Evolutionary conservation across 1,140 invertebrate genomes (phyloP).

Genomic region (Magallana gigas): DNA sequence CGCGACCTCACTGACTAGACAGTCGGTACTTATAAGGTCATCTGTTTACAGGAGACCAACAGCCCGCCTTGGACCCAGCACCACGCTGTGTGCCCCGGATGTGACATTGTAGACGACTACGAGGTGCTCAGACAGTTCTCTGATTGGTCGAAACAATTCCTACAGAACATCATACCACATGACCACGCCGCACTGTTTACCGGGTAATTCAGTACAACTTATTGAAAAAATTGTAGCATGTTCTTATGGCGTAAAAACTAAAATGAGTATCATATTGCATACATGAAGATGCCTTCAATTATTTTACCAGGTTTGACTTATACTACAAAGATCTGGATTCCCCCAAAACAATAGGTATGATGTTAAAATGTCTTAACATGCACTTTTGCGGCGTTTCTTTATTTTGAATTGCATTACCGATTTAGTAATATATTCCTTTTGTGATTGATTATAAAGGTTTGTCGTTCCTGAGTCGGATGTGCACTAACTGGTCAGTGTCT

Average conservation of each 20-base stretch:
- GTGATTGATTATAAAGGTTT: slow-evolving; percentile 30
- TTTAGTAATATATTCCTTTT: background rate
- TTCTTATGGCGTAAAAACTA: too few species aligned
- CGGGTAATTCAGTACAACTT: background rate
- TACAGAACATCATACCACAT: slow-evolving; percentile 40
- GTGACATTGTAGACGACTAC: slow-evolving; percentile 46
- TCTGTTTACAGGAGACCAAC: slow-evolving; percentile 17
- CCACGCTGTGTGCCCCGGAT: slow-evolving; percentile 35
- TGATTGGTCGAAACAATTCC: slow-evolving; percentile 21
- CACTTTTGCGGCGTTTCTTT: background rate
- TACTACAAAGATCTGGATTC: slow-evolving; percentile 37
- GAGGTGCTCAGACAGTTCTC: slow-evolving; percentile 25
- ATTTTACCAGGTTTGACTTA: slow-evolving; percentile 39
- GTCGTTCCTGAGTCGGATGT: slow-evolving; percentile 48
- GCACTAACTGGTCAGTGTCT: slow-evolving; percentile 46
- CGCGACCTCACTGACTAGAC: too few species aligned
- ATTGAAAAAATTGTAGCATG: too few species aligned
- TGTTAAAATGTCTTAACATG: background rate
- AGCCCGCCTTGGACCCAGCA: slow-evolving; percentile 37
- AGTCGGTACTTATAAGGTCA: too few species aligned
- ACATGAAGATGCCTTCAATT: background rate
- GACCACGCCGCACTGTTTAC: slow-evolving; percentile 40
- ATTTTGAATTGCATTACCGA: too few species aligned
- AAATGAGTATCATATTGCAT: too few species aligned
- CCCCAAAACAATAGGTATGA: slow-evolving; percentile 39